Base-by-base conservation (phyloP, 2,113 vertebrate species). In the Vidua chalybeata region DNA sequence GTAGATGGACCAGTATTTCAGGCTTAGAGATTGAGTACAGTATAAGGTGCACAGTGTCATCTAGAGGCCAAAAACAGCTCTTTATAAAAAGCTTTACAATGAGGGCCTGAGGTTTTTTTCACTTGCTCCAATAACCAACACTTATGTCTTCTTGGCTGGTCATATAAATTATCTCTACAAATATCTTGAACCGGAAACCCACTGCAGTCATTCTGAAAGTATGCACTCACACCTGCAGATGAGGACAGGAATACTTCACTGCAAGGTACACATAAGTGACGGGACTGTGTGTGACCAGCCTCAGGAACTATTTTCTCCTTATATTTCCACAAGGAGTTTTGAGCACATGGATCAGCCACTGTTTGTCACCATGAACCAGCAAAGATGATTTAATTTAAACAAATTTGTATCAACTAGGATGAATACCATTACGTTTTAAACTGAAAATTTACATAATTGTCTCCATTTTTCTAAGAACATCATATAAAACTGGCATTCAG, bases 61-160 rank as follows among this genome's bases (percentile, higher is more conserved):
- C 94, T 96, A 97, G 92, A 97, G 93, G 96, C 89, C 17, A 71
- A 75, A 73, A 73, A 24, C 39, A 63, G 3, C 23, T 71, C 71
- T 69, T 85, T n/a, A 41, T 68, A 58, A 39, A 23, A 71, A 41
- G 31, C 52, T 84, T 89, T 73, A 49, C 6, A 15, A 2, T 1
- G 2, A 72, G 26, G 10, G 11, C 9, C 27, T 82, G 45, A 33
- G 20, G 3, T 21, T 27, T 46, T 74, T 37, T 27, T 1, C 4
- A 15, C 35, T 41, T 17, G 13, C 16, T 84, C 62, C 54, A 87
- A 39, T 72, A 69, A 64, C 12, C 9, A 62, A 66, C n/a, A 43
- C 3, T 81, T 95, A 18, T 3, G 2, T 48, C 21, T 78, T 15
- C 28, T 75, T 79, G 58, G 10, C 23, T 71, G 37, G 15, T 39